Evolutionary conservation across 64 coral and sea anemone genomes (phyloP), one percentile per base, ranked within the genome.

Genomic region (Cladopsammia gracilis): DNA sequence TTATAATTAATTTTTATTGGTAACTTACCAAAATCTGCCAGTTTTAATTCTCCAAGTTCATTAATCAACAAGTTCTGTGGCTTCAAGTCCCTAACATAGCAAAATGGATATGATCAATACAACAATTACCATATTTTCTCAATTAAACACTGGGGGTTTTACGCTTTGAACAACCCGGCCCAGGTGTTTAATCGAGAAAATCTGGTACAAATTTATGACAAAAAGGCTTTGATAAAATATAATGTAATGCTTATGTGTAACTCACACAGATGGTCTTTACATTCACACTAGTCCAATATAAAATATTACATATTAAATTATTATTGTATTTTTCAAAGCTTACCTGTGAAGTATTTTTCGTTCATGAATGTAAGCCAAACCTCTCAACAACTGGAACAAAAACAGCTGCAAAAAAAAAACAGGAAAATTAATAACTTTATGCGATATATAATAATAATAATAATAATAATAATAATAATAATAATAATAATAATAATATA

Each of bases 331-430:
- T 12, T 10, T 12, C 53, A 56, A 12, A 10, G 16, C 24, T 85
- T 89, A 98, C 97, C 97, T 98, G 70, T 98, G 97, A 24, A 98
- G 85, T 71, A 98, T 98, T 92, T 95, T 98, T 14, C 94, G 62
- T 51, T 98, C 86, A 53, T 98, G 97, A 88, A 95, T 96, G 76
- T 98, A 98, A 13, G 83, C 86, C 70, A 98, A 81, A 18, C 94
- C 97, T 77, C 97, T 89, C 58, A 98, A 69, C 13, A 98, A 75
- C 77, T 98, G 97, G 48, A 98, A 93, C 64, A 95, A 65, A 90
- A 98, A 87, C 20, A 98, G 62, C 97, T 98, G 62, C 7, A 90
- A 70, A 23, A 7, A 61, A 5, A 23, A 68, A 75, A 60, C 6
- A 92, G 58, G 23, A 48, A 70, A 56, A 47, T 15, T 11, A 45